These are phyloP conservation scores for Scelioninae gen. 1 DNA, from an alignment of 2,888 invertebrate species.

Conservation along the genomic window DNA sequence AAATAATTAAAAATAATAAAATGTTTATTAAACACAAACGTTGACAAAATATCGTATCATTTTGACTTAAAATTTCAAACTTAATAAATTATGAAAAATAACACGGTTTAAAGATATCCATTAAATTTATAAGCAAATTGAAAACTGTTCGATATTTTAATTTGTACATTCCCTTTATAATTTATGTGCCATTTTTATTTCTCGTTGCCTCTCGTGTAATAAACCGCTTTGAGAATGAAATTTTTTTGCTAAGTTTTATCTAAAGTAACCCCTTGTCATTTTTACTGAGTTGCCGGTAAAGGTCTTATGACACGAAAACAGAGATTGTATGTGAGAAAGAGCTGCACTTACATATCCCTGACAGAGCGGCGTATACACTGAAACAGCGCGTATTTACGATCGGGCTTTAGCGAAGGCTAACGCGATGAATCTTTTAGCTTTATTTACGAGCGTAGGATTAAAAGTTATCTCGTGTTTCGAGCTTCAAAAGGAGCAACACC, in stretches of 20 bases:
- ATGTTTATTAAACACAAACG: too few relatives aligned
- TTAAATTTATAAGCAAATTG: too few relatives aligned
- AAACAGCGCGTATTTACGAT: slow-evolving; percentile 46
- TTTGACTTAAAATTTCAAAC: too few relatives aligned
- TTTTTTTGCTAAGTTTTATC: slow-evolving; percentile 40
- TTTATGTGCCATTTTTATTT: neutral
- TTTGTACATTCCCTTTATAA: neutral
- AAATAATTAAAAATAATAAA: too few relatives aligned
- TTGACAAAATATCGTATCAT: too few relatives aligned
- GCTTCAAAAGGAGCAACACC: slow-evolving; percentile 23
- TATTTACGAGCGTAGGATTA: slow-evolving; percentile 72
- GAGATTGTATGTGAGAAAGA: slow-evolving; percentile 48
- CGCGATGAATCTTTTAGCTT: slow-evolving; percentile 78
- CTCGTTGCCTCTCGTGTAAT: neutral
- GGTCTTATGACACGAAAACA: slow-evolving; percentile 42
- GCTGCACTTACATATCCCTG: slow-evolving; percentile 45
- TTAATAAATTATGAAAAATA: too few relatives aligned
- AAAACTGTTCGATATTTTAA: neutral
- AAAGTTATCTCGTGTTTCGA: slow-evolving; percentile 75
- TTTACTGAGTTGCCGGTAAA: slow-evolving; percentile 43
- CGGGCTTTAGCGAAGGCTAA: slow-evolving; percentile 76
- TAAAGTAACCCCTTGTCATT: slow-evolving; percentile 39
- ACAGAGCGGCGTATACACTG: slow-evolving; percentile 42
- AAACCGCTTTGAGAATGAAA: slow-evolving; percentile 18
- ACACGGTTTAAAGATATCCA: too few relatives aligned